These are phyloP conservation scores for Abrostola tripartita DNA, from an alignment of 2,888 invertebrate species.

Conservation along the genomic window DNA sequence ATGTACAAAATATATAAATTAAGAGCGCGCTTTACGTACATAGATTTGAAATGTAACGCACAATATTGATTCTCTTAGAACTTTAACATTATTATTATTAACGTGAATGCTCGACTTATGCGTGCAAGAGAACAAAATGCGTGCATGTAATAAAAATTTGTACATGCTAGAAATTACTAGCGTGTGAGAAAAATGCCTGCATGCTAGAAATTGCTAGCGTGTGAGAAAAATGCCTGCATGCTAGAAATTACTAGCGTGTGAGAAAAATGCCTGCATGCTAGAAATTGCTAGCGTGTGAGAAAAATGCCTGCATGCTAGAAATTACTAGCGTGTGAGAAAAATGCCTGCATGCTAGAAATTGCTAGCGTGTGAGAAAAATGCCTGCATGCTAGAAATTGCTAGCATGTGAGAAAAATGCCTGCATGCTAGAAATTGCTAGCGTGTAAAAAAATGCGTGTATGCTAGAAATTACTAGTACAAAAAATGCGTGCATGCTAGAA, in stretches of 20 bases:
- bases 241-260: background rate
- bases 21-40: constrained; percentile 62
- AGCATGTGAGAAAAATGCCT: too few relatives aligned
- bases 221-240: background rate
- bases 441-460: background rate
- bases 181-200: too few relatives aligned
- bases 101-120: background rate
- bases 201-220: too few relatives aligned
- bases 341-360: background rate
- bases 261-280: background rate
- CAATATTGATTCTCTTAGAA: constrained; percentile 40
- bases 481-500: background rate
- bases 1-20: background rate
- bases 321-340: background rate
- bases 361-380: background rate
- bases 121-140: too few relatives aligned
- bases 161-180: background rate
- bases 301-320: background rate
- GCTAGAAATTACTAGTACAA: too few relatives aligned
- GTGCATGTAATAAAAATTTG: background rate
- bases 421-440: too few relatives aligned
- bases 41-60: constrained; percentile 60
- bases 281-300: background rate
- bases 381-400: too few relatives aligned
- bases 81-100: background rate